Evolutionary conservation across 2,888 invertebrate species (phyloP), one percentile per base, ranked within the genome.

Genomic region (Mythimna impura): DNA sequence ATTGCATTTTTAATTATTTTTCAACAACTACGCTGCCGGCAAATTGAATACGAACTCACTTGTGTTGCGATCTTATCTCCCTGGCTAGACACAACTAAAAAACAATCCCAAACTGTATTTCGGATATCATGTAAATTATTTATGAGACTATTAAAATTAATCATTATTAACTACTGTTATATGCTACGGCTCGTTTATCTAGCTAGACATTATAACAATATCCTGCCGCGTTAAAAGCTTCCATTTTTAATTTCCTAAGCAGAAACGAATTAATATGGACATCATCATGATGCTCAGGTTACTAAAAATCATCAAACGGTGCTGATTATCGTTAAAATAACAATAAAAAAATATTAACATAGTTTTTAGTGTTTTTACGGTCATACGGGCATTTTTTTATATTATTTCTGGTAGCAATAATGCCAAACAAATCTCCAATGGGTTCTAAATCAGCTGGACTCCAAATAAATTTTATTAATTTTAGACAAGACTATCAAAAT

Each of bases 1-100:
- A 96, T 95, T 95, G 93, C 92, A 89, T 95, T 96, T 95, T 95
- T 94, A 95, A 95, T 95, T 96, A 94, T 95, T 95, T 94, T 93
- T 91, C 92, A 93, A 94, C 95, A 91, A 91, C 89, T 86, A 83
- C 90, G 91, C 92, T 92, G 90, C 88, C 91, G 92, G 93, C 93
- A 94, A 95, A 95, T 95, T 95, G 94, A 95, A 95, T 91, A 90
- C 89, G 87, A 82, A 74, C 87, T 87, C 88, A 90, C 87, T 88
- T 90, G 89, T 89, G 88, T 86, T 83, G 82, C 76, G 91, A 94
- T 93, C 90, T 92, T 94, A 94, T 94, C 94, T 89, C 75, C 52
- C 50, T 72, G 85, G 79, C 87, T 90, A 88, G 86, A 82, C 79
- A 68, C 50, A 67, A 74, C 71, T 71, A 66, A 78, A 76, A 76